phyloP scores from a whole-genome alignment of 2,888 invertebrate species.

The Drosophila suboccidentalis region DNA sequence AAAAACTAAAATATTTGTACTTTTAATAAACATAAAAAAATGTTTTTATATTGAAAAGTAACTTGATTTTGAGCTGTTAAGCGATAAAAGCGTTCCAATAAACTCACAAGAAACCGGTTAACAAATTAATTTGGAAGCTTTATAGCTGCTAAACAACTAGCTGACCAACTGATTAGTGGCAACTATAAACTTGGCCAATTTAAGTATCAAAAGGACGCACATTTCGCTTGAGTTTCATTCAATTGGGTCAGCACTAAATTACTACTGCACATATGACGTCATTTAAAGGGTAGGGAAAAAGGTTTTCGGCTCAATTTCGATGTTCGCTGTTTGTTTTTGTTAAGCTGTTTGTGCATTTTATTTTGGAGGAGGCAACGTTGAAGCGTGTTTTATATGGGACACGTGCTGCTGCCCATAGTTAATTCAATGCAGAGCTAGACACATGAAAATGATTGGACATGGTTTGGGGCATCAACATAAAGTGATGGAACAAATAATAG shows the following conservation, averaged over 20 bases:
- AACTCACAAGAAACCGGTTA: no score
- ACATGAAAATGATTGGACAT: neutral
- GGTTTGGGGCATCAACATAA: neutral
- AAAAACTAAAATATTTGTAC: no score
- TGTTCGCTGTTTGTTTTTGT: slow-evolving; percentile 50
- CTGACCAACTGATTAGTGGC: slow-evolving; percentile 56
- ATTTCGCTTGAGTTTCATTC: slow-evolving; percentile 37
- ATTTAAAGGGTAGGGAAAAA: neutral
- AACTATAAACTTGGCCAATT: slow-evolving; percentile 53
- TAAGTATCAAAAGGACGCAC: slow-evolving; percentile 13
- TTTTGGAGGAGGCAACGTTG: slow-evolving; percentile 39
- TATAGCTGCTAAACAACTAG: slow-evolving; percentile 33
- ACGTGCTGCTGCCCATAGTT: slow-evolving; percentile 78
- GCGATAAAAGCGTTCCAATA: neutral
- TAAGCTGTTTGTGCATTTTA: slow-evolving; percentile 62
- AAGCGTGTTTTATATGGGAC: slow-evolving; percentile 68
- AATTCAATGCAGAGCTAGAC: slow-evolving; percentile 49
- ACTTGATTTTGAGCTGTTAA: no score
- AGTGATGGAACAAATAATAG: no score
- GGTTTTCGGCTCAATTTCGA: slow-evolving; percentile 28
- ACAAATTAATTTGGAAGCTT: neutral
- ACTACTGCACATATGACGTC: slow-evolving; percentile 2
- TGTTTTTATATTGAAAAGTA: neutral
- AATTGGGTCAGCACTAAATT: slow-evolving; percentile 45
- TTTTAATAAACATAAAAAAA: no score